Conservation (phyloP, 2,113 vertebrate species). For the Pterocles orientalis region DNA sequence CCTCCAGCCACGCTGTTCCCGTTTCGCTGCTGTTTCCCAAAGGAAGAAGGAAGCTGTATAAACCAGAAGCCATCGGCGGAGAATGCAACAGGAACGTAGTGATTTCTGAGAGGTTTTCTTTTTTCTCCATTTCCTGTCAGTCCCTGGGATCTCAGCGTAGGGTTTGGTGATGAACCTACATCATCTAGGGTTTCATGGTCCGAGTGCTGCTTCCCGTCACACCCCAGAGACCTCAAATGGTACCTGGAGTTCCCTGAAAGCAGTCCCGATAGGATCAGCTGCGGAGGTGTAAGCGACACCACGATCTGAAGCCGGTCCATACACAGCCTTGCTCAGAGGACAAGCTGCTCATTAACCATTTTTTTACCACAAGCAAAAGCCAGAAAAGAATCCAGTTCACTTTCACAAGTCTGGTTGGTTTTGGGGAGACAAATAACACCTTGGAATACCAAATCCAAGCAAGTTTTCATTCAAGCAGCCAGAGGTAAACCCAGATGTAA, state of each 20-base stretch:
- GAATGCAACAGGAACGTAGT: neutral
- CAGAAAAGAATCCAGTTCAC: neutral
- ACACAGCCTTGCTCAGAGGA: neutral
- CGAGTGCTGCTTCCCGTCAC: neutral
- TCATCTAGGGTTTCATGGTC: neutral
- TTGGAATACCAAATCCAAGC: neutral
- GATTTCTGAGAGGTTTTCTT: neutral
- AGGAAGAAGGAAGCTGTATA: neutral
- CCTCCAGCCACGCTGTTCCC: neutral
- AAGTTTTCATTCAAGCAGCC: neutral
- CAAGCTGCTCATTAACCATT: neutral
- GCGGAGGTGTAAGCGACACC: neutral
- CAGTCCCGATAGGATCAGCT: neutral
- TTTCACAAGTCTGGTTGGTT: neutral
- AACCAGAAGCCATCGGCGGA: neutral
- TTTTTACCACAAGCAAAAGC: neutral
- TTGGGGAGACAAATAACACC: slow-evolving; percentile 8
- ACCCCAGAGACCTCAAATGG: neutral
- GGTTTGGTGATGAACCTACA: neutral
- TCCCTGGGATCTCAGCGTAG: neutral
- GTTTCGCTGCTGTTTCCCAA: neutral
- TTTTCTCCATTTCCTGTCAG: neutral
- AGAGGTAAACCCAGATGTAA: neutral
- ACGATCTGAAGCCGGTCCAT: neutral
- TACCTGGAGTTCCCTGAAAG: neutral